Percentiles rank a stretch among this genome's conserved stretches.
These are phyloP conservation scores for Phalacrocorax pelagicus DNA, from an alignment of 2,113 vertebrate species.

Conservation along the genomic window DNA sequence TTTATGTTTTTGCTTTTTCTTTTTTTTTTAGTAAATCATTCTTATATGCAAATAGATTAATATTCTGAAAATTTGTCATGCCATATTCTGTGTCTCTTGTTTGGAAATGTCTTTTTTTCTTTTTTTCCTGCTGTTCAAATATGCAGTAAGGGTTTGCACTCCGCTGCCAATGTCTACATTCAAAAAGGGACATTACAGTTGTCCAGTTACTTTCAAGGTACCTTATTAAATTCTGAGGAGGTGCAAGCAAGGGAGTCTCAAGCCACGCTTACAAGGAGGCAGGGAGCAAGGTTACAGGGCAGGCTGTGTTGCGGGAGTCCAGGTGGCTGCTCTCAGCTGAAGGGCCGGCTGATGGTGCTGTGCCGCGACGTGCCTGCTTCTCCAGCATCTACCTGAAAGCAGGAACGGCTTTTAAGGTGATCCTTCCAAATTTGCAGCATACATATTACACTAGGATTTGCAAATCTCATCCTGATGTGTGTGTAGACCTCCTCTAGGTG, in stretches of 20 bases:
- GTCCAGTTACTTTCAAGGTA: not conserved
- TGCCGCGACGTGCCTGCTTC: fast-evolving
- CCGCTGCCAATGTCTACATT: not conserved
- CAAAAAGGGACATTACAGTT: not conserved
- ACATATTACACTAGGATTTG: too few relatives aligned
- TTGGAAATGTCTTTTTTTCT: not conserved
- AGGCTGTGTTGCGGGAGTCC: fast-evolving
- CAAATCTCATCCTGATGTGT: not conserved
- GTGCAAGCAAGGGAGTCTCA: not conserved
- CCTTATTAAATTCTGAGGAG: not conserved
- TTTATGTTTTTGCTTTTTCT: too few relatives aligned
- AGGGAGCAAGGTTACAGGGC: not conserved
- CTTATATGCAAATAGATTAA: not conserved
- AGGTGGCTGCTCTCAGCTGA: fast-evolving
- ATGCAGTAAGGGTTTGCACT: not conserved
- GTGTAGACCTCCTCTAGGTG: not conserved
- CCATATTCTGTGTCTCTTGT: not conserved
- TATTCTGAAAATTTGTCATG: not conserved
- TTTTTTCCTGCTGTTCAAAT: not conserved
- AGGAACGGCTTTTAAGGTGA: not conserved
- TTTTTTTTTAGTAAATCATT: not conserved
- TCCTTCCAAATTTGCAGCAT: not conserved
- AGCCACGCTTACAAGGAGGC: fast-evolving
- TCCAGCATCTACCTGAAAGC: not conserved
- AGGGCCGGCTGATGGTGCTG: not conserved